These are phyloP conservation scores for Drosophila lini DNA, from an alignment of 1,140 invertebrate genomes.

Conservation along the genomic window DNA sequence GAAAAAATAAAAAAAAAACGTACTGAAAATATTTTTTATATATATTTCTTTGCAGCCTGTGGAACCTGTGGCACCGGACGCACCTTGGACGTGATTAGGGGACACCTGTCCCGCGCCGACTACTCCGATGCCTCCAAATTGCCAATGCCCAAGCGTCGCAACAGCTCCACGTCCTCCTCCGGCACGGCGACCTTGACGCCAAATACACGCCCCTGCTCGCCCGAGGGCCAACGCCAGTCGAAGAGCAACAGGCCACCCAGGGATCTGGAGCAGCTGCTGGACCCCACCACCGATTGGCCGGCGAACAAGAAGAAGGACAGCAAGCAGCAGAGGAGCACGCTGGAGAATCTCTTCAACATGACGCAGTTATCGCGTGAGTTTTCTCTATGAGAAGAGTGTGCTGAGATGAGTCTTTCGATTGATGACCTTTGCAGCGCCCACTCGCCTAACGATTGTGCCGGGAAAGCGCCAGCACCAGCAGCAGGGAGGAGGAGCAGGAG, in stretches of 20 bases:
- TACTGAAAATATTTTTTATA: too few species aligned
- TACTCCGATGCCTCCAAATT: slow-evolving; percentile 3
- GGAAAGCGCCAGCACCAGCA: neutral
- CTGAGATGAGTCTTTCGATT: too few species aligned
- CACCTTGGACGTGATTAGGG: slow-evolving; percentile 5
- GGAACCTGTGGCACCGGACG: neutral
- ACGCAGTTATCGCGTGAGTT: neutral
- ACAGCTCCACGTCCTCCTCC: slow-evolving; percentile 1
- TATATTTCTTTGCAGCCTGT: neutral
- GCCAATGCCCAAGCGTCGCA: neutral
- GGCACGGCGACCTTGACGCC: neutral
- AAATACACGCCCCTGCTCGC: neutral
- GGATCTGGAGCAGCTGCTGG: slow-evolving; percentile 13
- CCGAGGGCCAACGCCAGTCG: neutral
- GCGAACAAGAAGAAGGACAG: neutral
- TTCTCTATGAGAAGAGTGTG: too few species aligned
- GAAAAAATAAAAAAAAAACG: too few species aligned
- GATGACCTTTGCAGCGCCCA: neutral
- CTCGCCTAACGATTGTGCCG: neutral
- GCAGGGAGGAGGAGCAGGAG: neutral
- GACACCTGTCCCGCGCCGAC: neutral
- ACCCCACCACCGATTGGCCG: slow-evolving; percentile 11
- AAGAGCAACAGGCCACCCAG: neutral
- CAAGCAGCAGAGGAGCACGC: neutral
- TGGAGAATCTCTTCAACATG: slow-evolving; percentile 10